These are phyloP conservation scores for Leptinotarsa rubiginosa DNA, from an alignment of 2,888 invertebrate genomes.

Conservation along the genomic window DNA sequence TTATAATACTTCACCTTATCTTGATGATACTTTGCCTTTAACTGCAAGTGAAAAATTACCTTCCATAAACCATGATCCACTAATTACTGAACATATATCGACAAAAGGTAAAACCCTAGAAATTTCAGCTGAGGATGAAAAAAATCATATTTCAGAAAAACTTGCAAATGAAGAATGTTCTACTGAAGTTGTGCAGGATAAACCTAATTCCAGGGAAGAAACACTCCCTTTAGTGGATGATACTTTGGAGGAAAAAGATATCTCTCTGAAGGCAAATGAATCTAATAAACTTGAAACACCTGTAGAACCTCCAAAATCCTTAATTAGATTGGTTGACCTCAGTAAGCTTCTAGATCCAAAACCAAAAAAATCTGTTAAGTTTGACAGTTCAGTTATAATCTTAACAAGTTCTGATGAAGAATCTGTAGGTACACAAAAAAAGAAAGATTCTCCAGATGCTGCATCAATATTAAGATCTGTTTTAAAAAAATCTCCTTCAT, in stretches of 20 bases:
- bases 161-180: background rate
- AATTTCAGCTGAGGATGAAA: background rate
- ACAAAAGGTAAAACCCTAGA: background rate
- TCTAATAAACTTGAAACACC: background rate
- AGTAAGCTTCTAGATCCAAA: conserved; percentile 60
- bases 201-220: background rate
- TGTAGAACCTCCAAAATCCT: conserved; percentile 37
- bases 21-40: conserved; percentile 1
- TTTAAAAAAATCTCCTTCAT: conserved; percentile 30
- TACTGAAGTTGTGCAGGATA: too few relatives aligned
- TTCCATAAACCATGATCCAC: background rate
- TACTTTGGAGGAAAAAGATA: conserved; percentile 19
- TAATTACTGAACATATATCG: background rate
- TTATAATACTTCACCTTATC: too few relatives aligned
- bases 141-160: conserved; percentile 6
- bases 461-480: conserved; percentile 34
- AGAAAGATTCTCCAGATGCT: conserved; percentile 26
- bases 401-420: conserved; percentile 61
- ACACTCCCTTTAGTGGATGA: background rate
- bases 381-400: conserved; percentile 57
- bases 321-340: conserved; percentile 62
- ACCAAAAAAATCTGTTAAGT: conserved; percentile 49
- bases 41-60: background rate
- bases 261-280: background rate
- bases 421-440: conserved; percentile 30